Evolutionary conservation across 1,140 invertebrate species (phyloP), one percentile per base, ranked within the genome.

Genomic region (Leptinotarsa texana): DNA sequence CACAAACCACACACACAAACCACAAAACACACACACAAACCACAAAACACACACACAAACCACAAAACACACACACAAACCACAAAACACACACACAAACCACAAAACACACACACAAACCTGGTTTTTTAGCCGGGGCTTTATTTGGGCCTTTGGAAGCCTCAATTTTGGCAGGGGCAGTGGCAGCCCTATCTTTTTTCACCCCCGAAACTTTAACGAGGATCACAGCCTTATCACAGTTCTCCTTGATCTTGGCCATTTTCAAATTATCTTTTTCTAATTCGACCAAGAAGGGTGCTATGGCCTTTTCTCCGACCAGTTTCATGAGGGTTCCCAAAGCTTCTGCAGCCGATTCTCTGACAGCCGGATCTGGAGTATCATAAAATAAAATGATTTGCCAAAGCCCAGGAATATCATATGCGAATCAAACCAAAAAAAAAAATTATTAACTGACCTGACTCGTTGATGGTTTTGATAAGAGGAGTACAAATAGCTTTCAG

Each of bases 161-260:
- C 13, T 81, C 66, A 27, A 85, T 17, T 86, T 85, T 73, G 79
- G 87, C 87, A 4, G 89, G 87, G 0, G 88, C 88, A 48, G 89
- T 85, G 73, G 85, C 82, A 80, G 92, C 79, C 80, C 90, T 84
- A 86, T 92, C 85, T 86, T 90, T 89, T 88, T 93, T 86, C 80
- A 82, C 75, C 67, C 88, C 88, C 0, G 88, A 81, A 15, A 93
- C 84, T 86, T 94, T 95, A 1, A 93, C 90, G 72, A 90, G 85
- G 74, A 98, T 93, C 13, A 96, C 94, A 21, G 95, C 96, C 85
- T 97, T 98, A 33, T 98, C 95, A 80, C 92, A 92, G 82, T 90
- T 95, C 85, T 99, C 98, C 86, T 98, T 96, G 18, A 99, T 96
- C 89, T 99, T 99, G 24, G 92, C 89, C 90, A 98, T 93, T 87